Base-by-base conservation (phyloP, 2,888 invertebrate species). In the Agrochola lota region DNA sequence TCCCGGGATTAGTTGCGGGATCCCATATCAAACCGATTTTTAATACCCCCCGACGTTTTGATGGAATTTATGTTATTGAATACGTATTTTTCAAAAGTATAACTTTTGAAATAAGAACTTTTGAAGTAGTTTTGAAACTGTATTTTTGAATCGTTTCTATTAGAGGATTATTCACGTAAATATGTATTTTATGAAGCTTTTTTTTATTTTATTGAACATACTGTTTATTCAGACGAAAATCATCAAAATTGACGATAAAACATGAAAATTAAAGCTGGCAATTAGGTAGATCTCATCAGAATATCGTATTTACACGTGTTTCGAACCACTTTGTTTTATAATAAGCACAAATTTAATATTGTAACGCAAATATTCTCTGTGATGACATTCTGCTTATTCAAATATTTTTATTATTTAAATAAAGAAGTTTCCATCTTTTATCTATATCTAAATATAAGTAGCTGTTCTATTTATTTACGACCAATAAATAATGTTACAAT, bases 1-100 rank as follows among this genome's bases (percentile, higher is more conserved):
- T 74, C 69, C 80, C 83, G 87, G 85, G 85, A 87, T 86, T 86
- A 85, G 76, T 75, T 68, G 62, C 79, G 70, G 60, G 73, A 85
- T 85, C 70, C 74, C 60, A 64, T 81, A 86, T 85, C 76, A 66
- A 81, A 78, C 63, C 71, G 68, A 76, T 71, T 85, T 83, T 88
- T 86, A 88, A 88, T 85, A 80, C 70, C 67, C 23, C 46, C 40
- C 59, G 68, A 77, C 77, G 67, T 74, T 85, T 59, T 26, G 49
- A 75, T 78, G 76, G 77, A 79, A 77, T 88, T 81, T 86, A 81
- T 86, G 67, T 73, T 74, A 85, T 83, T 77, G 46, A 68, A 77
- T 73, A 67, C 49, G 52, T 62, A 77, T 76, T 85, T 82, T 72
- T 80, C 71, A 72, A 74, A 57, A 74, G 23, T 64, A n/a, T n/a